Conservation (phyloP, 2,113 vertebrate genomes). For the Stomatorhinus ivindoensis region DNA sequence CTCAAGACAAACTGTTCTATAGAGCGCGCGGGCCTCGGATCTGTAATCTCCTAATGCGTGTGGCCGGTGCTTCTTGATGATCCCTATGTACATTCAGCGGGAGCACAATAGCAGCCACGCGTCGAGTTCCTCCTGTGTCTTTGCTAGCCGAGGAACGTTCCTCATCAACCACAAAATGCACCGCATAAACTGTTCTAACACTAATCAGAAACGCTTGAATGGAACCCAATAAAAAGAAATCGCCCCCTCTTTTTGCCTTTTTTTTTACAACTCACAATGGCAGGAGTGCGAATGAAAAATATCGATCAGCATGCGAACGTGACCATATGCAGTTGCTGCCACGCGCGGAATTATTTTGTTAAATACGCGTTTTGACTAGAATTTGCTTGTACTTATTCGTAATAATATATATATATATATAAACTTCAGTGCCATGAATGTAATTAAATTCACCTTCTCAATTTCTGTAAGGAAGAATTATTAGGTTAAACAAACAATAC, state of each 20-base stretch:
- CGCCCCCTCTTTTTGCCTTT: slow-evolving; percentile 15
- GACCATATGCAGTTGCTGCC: slow-evolving; percentile 58
- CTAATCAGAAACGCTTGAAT: slow-evolving; percentile 38
- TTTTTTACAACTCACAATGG: slow-evolving; percentile 43
- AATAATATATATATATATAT: background rate
- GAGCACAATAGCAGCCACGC: slow-evolving; percentile 3
- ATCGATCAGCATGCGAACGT: slow-evolving; percentile 71
- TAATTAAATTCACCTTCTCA: background rate
- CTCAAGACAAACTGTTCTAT: background rate
- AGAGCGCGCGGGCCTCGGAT: background rate
- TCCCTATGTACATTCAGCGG: background rate
- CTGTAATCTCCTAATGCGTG: background rate
- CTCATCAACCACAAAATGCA: slow-evolving; percentile 15
- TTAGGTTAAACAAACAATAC: background rate
- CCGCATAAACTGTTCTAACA: slow-evolving; percentile 23
- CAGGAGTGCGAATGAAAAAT: slow-evolving; percentile 52
- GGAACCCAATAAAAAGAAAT: slow-evolving; percentile 45
- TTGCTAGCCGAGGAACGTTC: background rate
- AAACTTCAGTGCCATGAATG: background rate
- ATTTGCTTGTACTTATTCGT: background rate
- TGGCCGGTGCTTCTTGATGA: background rate
- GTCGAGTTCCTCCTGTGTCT: background rate
- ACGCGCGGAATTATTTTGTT: slow-evolving; percentile 37
- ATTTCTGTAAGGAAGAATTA: background rate
- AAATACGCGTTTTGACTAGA: background rate